These are phyloP conservation scores for Tragulus kanchil DNA, from an alignment of 2,113 vertebrate species.

Conservation along the genomic window DNA sequence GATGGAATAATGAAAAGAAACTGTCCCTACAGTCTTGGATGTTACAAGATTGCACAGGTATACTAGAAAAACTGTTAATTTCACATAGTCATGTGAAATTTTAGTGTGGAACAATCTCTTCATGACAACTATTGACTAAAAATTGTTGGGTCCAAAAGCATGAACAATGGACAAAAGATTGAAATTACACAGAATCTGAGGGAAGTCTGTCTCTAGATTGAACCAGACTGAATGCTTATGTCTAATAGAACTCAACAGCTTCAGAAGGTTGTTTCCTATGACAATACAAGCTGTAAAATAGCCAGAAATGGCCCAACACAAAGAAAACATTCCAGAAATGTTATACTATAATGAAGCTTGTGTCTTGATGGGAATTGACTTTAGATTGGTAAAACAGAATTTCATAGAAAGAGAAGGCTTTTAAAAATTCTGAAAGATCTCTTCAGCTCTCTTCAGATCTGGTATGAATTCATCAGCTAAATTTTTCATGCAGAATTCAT, in stretches of 20 bases:
- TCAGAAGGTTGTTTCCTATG: neutral
- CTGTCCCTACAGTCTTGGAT: neutral
- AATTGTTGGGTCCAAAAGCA: neutral
- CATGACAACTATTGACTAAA: neutral
- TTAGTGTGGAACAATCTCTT: neutral
- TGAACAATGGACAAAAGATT: neutral
- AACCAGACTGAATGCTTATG: neutral
- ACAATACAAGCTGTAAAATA: neutral
- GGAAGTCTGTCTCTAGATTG: neutral
- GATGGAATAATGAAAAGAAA: neutral
- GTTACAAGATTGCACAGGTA: neutral
- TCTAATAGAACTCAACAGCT: neutral
- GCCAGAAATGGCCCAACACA: neutral
- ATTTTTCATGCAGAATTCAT: neutral
- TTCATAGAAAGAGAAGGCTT: neutral
- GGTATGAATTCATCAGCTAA: neutral
- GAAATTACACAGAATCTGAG: neutral
- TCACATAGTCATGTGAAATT: conserved; percentile 18
- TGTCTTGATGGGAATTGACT: neutral
- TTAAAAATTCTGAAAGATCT: conserved; percentile 7
- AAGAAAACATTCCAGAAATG: neutral
- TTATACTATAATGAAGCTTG: neutral
- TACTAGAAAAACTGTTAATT: neutral
- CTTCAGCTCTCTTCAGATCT: neutral
- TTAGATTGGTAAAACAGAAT: neutral